phyloP scores from a whole-genome alignment of 2,113 vertebrate species.

The Eptatretus burgeri region DNA sequence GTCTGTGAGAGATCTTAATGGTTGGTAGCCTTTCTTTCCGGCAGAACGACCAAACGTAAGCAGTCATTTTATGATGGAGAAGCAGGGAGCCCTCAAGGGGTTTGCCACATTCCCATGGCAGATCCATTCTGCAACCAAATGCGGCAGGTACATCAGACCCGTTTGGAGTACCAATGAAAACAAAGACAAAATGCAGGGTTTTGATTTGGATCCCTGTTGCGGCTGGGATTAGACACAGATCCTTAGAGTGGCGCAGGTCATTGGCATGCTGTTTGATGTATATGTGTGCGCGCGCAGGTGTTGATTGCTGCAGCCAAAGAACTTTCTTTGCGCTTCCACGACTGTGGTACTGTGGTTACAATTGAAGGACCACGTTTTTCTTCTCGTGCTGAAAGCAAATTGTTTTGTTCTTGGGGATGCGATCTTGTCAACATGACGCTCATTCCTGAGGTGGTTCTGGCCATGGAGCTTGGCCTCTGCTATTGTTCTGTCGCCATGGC shows the following conservation, averaged over 20 bases:
- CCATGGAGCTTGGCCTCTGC: slow-evolving; percentile 67
- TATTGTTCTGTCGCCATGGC: slow-evolving; percentile 87
- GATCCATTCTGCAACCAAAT: slow-evolving; percentile 74
- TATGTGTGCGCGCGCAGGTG: slow-evolving; percentile 20
- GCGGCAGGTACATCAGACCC: slow-evolving; percentile 29
- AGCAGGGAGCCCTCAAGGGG: slow-evolving; percentile 26
- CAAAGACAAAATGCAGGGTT: too few relatives aligned
- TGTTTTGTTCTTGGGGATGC: slow-evolving; percentile 68
- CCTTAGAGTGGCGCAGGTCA: too few relatives aligned
- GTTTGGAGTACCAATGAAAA: too few relatives aligned
- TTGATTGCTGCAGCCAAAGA: slow-evolving; percentile 41
- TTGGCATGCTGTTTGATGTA: too few relatives aligned
- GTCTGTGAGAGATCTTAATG: not conserved
- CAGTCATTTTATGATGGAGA: slow-evolving; percentile 58
- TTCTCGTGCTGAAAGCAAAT: slow-evolving; percentile 52
- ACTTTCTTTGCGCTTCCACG: slow-evolving; percentile 50
- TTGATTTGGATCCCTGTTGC: too few relatives aligned
- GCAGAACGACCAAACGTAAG: slow-evolving; percentile 51
- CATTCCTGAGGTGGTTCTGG: slow-evolving; percentile 72
- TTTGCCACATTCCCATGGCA: slow-evolving; percentile 69
- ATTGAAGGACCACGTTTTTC: slow-evolving; percentile 85
- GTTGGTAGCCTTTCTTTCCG: not conserved
- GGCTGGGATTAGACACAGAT: too few relatives aligned
- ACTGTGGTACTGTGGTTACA: slow-evolving; percentile 47
- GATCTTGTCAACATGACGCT: slow-evolving; percentile 97